These are phyloP conservation scores for Helarctos malayanus DNA, from an alignment of 2,797 vertebrate genomes.

Conservation along the genomic window DNA sequence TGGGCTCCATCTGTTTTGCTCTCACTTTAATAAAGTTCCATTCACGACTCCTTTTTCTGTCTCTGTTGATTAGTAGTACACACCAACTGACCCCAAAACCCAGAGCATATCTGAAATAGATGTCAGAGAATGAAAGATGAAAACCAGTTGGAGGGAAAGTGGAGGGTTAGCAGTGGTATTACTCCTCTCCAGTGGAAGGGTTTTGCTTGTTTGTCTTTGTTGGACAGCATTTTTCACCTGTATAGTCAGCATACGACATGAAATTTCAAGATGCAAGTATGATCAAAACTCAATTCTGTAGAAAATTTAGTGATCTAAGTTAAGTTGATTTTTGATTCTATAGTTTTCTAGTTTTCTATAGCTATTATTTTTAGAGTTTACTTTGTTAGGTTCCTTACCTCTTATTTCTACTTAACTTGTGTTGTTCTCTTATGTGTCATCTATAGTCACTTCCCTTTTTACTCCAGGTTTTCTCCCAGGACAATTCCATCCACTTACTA, in stretches of 20 bases:
- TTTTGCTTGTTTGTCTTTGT: neutral
- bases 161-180: neutral
- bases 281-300: neutral
- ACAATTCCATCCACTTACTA: neutral
- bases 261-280: neutral
- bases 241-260: neutral
- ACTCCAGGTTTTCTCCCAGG: neutral
- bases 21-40: neutral
- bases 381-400: neutral
- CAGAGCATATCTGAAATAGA: neutral
- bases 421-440: neutral
- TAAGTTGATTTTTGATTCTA: neutral
- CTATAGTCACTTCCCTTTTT: neutral
- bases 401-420: neutral
- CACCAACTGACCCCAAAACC: neutral
- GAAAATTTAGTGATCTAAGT: neutral
- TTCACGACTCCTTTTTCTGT: neutral
- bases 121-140: neutral
- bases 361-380: neutral
- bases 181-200: neutral
- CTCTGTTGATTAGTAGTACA: neutral
- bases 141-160: neutral
- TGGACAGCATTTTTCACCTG: neutral
- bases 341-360: constrained; percentile 3
- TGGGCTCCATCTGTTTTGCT: neutral